A percentile compares a stretch with the other conserved stretches of the same genome.
Evolutionary conservation across 2,113 vertebrate genomes (phyloP).

Genomic region (Eleginops maclovinus): DNA sequence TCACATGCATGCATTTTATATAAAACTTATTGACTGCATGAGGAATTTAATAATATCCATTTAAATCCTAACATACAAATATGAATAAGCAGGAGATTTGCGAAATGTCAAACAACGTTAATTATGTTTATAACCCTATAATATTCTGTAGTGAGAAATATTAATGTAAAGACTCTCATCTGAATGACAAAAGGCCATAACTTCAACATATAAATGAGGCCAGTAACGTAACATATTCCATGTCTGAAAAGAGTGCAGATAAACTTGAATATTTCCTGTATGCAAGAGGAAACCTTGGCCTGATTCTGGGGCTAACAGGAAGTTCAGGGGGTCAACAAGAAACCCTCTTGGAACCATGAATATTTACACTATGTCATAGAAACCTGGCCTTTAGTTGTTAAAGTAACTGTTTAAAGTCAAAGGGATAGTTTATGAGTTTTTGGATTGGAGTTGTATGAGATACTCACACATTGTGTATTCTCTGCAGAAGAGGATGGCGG

Average conservation of each 20-base stretch:
- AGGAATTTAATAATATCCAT: background rate
- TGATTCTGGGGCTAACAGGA: background rate
- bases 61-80: background rate
- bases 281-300: background rate
- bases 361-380: background rate
- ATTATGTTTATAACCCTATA: no score
- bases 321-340: conserved; percentile 3
- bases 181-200: background rate
- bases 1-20: background rate
- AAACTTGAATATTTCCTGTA: background rate
- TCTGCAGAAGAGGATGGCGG: no score
- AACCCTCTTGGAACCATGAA: conserved; percentile 16
- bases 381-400: background rate
- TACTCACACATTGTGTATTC: no score
- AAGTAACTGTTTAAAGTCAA: background rate
- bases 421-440: no score
- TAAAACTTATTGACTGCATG: background rate
- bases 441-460: no score
- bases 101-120: background rate
- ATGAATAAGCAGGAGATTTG: background rate
- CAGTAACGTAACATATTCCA: background rate
- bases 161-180: background rate
- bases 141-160: background rate
- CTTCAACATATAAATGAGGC: background rate
- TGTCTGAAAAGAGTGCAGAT: background rate